These are phyloP conservation scores for Anguilla megastoma DNA, from an alignment of 2,797 vertebrate genomes.

Conservation along the genomic window DNA sequence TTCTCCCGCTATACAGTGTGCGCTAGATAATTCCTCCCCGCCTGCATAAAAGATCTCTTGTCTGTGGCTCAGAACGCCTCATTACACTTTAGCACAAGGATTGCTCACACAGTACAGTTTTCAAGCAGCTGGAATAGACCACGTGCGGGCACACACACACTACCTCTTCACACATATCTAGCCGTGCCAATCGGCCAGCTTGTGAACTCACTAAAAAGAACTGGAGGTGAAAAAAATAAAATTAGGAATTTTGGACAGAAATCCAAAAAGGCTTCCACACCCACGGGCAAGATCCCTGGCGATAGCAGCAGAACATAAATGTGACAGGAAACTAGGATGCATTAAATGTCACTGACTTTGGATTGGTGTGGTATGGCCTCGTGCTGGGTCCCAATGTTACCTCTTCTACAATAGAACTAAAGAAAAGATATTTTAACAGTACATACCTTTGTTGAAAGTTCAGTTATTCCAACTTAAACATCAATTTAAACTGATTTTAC, in stretches of 20 bases:
- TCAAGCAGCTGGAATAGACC: neutral
- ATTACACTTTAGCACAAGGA: neutral
- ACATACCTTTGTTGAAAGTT: neutral
- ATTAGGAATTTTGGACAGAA: neutral
- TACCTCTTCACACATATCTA: neutral
- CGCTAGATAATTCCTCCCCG: neutral
- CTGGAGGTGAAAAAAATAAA: neutral
- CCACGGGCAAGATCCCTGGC: neutral
- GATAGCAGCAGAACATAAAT: constrained; percentile 20
- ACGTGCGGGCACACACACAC: neutral
- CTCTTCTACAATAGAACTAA: no score
- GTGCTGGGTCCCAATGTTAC: no score
- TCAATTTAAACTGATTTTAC: constrained; percentile 4
- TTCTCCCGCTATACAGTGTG: neutral
- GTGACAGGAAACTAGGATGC: constrained; percentile 33
- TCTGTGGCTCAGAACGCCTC: neutral
- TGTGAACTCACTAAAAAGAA: neutral
- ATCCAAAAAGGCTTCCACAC: neutral
- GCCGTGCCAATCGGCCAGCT: neutral
- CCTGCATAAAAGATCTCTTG: constrained; percentile 11
- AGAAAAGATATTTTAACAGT: no score
- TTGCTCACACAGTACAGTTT: neutral
- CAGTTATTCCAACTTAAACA: neutral
- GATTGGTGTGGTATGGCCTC: neutral
- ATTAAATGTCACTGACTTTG: constrained; percentile 37